Conservation (phyloP, 2,888 invertebrate genomes). For the Corythucha ciliata region DNA sequence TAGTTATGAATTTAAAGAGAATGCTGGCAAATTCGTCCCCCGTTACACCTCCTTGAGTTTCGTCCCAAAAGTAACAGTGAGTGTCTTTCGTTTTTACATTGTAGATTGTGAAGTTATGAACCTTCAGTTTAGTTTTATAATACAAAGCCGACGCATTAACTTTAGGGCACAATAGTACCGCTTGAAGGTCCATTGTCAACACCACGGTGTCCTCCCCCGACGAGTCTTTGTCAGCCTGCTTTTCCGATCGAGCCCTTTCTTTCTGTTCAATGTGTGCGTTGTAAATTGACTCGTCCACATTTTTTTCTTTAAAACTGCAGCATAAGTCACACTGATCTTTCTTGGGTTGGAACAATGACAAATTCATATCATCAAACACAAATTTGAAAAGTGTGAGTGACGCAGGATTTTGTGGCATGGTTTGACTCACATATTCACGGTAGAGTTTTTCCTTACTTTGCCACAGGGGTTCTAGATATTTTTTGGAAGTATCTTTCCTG, state of each 20-base stretch:
- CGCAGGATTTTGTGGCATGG: too few relatives aligned
- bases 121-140: slow-evolving; percentile 31
- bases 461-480: not conserved
- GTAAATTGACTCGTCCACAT: slow-evolving; percentile 24
- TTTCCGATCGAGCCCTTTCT: slow-evolving; percentile 24
- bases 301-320: slow-evolving; percentile 16
- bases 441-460: not conserved
- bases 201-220: too few relatives aligned
- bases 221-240: slow-evolving; percentile 15
- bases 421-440: too few relatives aligned
- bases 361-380: not conserved
- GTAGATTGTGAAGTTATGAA: slow-evolving; percentile 13
- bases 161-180: slow-evolving; percentile 30
- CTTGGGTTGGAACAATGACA: slow-evolving; percentile 19
- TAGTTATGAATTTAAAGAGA: not conserved
- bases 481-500: slow-evolving; percentile 1
- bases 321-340: slow-evolving; percentile 31
- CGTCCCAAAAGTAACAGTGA: not conserved
- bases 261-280: slow-evolving; percentile 24
- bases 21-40: not conserved
- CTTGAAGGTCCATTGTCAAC: too few relatives aligned
- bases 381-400: too few relatives aligned
- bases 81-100: not conserved
- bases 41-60: not conserved
- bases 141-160: slow-evolving; percentile 27